A percentile compares a stretch with the other conserved stretches of the same genome.
These are phyloP conservation scores for Valencia hispanica DNA, from an alignment of 2,797 vertebrate genomes.

Conservation along the genomic window DNA sequence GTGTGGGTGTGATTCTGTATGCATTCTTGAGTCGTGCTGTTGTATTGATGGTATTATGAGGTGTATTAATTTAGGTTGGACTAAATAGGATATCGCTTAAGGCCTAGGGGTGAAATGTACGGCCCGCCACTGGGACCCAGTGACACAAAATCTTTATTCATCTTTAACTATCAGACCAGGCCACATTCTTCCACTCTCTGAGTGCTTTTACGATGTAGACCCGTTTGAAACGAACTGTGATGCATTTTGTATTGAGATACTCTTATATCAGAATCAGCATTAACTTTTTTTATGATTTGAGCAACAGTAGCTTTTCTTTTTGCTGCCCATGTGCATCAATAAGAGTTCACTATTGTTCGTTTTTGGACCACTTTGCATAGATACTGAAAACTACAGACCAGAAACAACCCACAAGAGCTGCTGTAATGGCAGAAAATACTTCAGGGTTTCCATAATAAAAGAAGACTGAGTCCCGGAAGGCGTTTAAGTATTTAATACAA, in stretches of 20 bases:
- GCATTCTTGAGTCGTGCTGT: too few species aligned
- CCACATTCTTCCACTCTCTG: background rate
- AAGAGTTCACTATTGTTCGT: background rate
- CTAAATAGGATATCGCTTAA: too few species aligned
- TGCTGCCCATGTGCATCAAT: background rate
- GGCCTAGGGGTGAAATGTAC: too few species aligned
- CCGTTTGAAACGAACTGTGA: background rate
- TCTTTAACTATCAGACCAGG: background rate
- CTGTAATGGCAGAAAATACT: too few species aligned
- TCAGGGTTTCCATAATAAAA: too few species aligned
- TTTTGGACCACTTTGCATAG: background rate
- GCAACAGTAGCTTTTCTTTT: background rate
- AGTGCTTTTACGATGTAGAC: background rate
- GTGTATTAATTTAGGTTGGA: too few species aligned
- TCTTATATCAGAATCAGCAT: background rate
- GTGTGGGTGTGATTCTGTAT: too few species aligned
- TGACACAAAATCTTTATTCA: background rate
- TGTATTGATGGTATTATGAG: too few species aligned
- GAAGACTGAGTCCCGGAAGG: too few species aligned
- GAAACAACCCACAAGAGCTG: background rate
- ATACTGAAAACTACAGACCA: background rate
- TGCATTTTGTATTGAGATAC: background rate
- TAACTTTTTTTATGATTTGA: background rate
- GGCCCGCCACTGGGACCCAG: too few species aligned
- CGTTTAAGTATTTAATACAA: too few species aligned